Evolutionary conservation across 1,140 invertebrate species (phyloP).

Genomic region (Ditylenchus dipsaci): DNA sequence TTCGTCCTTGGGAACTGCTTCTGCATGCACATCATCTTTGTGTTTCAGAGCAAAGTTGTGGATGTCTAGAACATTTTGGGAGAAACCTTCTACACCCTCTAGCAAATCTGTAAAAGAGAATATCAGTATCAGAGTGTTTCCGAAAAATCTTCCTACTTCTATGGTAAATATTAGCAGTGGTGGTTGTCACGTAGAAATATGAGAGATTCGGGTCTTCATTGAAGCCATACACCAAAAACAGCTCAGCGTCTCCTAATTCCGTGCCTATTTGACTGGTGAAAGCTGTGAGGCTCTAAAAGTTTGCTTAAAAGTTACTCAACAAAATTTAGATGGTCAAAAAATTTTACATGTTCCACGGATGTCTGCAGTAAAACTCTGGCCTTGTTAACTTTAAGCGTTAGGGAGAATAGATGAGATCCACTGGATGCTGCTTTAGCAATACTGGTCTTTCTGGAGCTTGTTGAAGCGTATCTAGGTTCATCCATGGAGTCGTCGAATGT

Average conservation of each 20-base stretch:
- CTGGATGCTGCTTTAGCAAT: not conserved
- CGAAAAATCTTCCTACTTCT: constrained; percentile 24
- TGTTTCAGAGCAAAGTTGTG: constrained; percentile 3
- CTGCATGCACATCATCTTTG: constrained; percentile 17
- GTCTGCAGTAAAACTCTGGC: constrained; percentile 25
- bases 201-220: constrained; percentile 30
- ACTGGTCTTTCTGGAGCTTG: too few species aligned
- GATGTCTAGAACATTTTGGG: constrained; percentile 20
- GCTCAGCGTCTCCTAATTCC: constrained; percentile 23
- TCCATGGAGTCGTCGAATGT: constrained; percentile 6
- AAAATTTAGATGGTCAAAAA: not conserved
- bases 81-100: constrained; percentile 16
- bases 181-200: constrained; percentile 39
- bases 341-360: constrained; percentile 11
- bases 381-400: constrained; percentile 24
- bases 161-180: constrained; percentile 25
- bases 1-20: constrained; percentile 26
- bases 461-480: not conserved
- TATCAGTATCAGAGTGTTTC: not conserved
- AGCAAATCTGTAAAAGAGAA: constrained; percentile 29
- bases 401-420: constrained; percentile 26
- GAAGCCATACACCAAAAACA: constrained; percentile 42
- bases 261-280: not conserved
- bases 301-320: not conserved
- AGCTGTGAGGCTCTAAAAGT: not conserved